phyloP scores from a whole-genome alignment of 2,113 vertebrate genomes.

The Mellivora capensis region DNA sequence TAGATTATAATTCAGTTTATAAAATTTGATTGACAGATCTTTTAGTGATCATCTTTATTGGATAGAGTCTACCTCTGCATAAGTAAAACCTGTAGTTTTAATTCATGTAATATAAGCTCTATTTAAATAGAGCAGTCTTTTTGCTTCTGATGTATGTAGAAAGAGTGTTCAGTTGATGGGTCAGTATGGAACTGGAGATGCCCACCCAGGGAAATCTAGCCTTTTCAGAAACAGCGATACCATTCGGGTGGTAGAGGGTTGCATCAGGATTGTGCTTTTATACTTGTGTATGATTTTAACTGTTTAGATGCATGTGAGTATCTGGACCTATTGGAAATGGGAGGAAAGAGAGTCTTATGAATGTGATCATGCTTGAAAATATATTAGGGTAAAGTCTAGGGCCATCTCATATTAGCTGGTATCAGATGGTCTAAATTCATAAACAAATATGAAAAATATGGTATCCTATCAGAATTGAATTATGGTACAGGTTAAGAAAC shows the following conservation, averaged over 20 bases:
- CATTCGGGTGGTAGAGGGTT: not conserved
- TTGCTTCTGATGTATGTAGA: not conserved
- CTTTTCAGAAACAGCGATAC: not conserved
- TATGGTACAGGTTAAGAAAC: not conserved
- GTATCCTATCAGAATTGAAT: not conserved
- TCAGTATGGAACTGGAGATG: not conserved
- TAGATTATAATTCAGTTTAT: not conserved
- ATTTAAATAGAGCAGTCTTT: not conserved
- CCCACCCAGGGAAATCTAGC: not conserved
- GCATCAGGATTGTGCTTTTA: not conserved
- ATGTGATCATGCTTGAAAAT: not conserved
- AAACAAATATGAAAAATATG: not conserved
- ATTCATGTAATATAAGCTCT: not conserved
- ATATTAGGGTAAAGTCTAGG: not conserved
- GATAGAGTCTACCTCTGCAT: not conserved
- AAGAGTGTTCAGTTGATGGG: not conserved
- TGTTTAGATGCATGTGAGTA: too few relatives aligned
- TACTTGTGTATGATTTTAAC: too few relatives aligned
- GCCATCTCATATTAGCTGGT: not conserved
- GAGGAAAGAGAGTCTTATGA: not conserved
- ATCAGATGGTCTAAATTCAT: not conserved
- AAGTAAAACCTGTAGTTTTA: conserved; percentile 4
- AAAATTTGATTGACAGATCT: not conserved
- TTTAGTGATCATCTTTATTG: not conserved
- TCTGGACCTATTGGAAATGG: too few relatives aligned